Base-by-base conservation (phyloP, 2,113 vertebrate genomes). In the Ochotona princeps region DNA sequence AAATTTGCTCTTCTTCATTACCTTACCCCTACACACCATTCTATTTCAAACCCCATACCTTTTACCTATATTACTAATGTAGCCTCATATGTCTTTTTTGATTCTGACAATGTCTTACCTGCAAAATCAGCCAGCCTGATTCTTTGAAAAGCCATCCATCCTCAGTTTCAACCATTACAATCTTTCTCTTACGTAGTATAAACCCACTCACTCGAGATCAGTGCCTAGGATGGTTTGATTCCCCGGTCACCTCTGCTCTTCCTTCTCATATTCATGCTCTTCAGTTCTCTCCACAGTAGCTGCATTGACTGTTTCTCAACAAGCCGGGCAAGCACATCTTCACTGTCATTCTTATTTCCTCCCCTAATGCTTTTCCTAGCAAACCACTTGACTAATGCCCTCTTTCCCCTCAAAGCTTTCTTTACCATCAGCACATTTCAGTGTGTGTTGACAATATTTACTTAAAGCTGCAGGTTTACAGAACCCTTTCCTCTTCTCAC, bases 291-390 rank as follows among this genome's bases (percentile, higher is more conserved):
- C 74, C 26, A 35, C 32, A 0, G 20, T 18, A 44, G 4, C 28
- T 83, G 87, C 35, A 51, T 4, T 91, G 47, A 85, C 65, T 82
- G 44, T 23, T 70, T 44, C 60, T 80, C 79, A 83, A 57, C 87
- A 4, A 63, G 17, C 7, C 15, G 32, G 35, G 30, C 60, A 70
- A 72, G 47, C 5, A 49, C 60, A 11, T 15, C 38, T 67, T 49
- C 61, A 5, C 32, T 84, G 5, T 18, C 75, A 9, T 14, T 66
- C 3, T 25, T 72, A 13, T 14, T 18, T 63, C 32, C 32, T 25
- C 5, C 20, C 21, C 26, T 78, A 60, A 23, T 81, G 7, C 25
- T 44, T 91, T 69, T 26, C 49, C 26, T 13, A 35, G 57, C 32
- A 69, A 80, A n/a, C 5, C 26, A 49, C 26, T 47, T 26, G 60